Evolutionary conservation across 2,113 vertebrate species (phyloP).

Genomic region (Callaeas wilsoni): DNA sequence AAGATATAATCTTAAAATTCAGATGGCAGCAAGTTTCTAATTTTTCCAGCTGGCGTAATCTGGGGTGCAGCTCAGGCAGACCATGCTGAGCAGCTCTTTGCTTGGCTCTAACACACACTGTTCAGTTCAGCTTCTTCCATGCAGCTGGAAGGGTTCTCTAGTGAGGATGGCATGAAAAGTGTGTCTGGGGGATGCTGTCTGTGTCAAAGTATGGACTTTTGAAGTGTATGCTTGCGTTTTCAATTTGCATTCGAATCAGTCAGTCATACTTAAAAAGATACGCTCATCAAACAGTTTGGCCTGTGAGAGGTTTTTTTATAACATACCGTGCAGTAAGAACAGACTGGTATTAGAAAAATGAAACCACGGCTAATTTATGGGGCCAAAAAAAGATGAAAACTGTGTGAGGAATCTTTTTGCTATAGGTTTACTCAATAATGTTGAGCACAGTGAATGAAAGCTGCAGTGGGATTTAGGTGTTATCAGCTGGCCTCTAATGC

Average conservation of each 20-base stretch:
- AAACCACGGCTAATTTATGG: neutral
- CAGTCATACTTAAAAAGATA: neutral
- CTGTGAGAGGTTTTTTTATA: neutral
- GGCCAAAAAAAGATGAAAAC: neutral
- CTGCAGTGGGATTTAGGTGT: neutral
- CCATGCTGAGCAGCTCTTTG: neutral
- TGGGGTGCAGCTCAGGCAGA: neutral
- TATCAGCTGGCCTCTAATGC: neutral
- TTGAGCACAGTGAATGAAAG: neutral
- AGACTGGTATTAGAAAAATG: neutral
- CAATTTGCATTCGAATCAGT: neutral
- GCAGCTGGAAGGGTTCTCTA: neutral
- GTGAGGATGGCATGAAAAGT: neutral
- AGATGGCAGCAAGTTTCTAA: neutral
- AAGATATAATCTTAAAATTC: neutral
- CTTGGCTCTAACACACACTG: accelerated
- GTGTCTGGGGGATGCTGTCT: accelerated
- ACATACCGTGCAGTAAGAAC: neutral
- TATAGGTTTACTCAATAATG: neutral
- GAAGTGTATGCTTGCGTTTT: accelerated
- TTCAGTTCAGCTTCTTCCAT: neutral
- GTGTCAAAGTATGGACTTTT: neutral
- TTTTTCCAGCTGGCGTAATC: neutral
- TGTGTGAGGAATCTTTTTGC: neutral
- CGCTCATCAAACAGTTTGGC: neutral